Evolutionary conservation across 2,888 invertebrate genomes (phyloP), one percentile per base, ranked within the genome.

Genomic region (Drosophila lacicola): DNA sequence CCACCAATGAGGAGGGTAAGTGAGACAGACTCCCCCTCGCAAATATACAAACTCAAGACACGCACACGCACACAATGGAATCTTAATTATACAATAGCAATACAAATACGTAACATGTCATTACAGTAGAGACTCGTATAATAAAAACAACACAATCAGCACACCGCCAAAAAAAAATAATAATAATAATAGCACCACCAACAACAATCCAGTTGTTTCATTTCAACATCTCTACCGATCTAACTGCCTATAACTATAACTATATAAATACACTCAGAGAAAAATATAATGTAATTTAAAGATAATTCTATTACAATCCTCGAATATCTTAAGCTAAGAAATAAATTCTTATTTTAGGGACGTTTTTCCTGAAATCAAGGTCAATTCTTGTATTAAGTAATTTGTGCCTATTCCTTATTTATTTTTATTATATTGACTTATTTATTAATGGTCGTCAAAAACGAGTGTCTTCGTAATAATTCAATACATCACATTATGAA

Each of bases 1-100:
- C 95, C 53, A 94, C 94, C 71, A 92, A 92, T 54, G 95, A 96
- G 82, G 95, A 95, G 93, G 96, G 96, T 96, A 93, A 93, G 91
- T 92, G 88, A 89, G 77, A 61, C 62, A 66, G 36, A 36, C 41
- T 17, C 45, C 45, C 34, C 63, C 56, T 67, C 66, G 51, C 54
- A 25, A 55, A 61, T 62, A 66, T 51, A 21, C 63, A 62, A 72
- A 54, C 36, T 62, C 33, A 66, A 41, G 51, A 64, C 37, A 70
- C 53, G 55, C 54, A 60, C 61, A 60, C 56, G 54, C 62, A 54
- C 70, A 63, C 69, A 69, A 73, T 76, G 54, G 64, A 72, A 70
- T 67, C 58, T 70, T 74, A 68, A 79, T 77, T 69, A 73, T 74
- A 78, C 78, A 54, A 70, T 72, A 69, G 67, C 70, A 70, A 46